Percentiles rank a stretch among this genome's conserved stretches.
phyloP scores from a whole-genome alignment of 2,797 vertebrate species.

The Hemitrygon akajei region DNA sequence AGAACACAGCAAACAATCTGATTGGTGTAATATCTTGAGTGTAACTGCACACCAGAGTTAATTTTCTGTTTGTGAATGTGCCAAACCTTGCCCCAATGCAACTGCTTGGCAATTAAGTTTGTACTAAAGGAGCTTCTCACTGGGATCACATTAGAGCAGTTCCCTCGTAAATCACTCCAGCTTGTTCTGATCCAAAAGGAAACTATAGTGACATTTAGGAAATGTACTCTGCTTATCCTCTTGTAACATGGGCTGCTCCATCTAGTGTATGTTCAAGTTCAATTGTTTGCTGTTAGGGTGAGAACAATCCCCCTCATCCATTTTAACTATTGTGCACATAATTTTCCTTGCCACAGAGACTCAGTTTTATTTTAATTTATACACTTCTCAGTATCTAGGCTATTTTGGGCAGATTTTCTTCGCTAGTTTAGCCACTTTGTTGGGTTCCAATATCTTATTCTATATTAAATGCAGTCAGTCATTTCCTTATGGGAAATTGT shows the following conservation, averaged over 20 bases:
- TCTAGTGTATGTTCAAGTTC: no score
- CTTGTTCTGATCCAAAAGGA: background rate
- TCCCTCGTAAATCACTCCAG: background rate
- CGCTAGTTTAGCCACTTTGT: no score
- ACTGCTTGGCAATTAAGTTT: background rate
- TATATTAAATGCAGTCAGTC: no score
- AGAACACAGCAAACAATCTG: background rate
- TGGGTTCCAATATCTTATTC: no score
- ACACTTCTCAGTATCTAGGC: no score
- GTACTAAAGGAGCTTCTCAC: background rate
- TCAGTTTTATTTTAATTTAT: no score
- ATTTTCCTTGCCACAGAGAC: background rate
- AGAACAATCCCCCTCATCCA: background rate
- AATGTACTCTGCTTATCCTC: background rate
- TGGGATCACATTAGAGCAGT: no score
- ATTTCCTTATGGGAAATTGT: no score
- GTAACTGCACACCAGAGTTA: background rate
- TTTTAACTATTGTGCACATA: background rate
- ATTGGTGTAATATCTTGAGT: background rate
- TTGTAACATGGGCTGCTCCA: background rate
- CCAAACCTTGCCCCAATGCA: background rate
- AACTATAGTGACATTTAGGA: background rate
- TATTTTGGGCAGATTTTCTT: no score
- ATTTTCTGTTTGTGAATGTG: background rate
- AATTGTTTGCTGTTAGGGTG: background rate